phyloP scores from a whole-genome alignment of 2,888 invertebrate genomes.

The Clitarchus hookeri region DNA sequence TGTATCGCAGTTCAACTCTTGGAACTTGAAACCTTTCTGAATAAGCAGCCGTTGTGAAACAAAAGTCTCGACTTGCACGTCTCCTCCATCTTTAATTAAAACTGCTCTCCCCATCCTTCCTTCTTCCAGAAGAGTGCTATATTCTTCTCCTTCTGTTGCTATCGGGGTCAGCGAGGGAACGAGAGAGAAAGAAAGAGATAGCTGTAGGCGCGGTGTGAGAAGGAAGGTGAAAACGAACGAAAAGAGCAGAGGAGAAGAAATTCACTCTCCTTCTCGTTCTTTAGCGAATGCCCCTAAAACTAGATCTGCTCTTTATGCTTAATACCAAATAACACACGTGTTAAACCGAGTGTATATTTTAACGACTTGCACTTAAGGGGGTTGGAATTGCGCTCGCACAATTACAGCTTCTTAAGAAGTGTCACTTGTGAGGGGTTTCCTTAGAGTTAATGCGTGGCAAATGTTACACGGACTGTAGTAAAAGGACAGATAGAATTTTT shows the following conservation, averaged over 20 bases:
- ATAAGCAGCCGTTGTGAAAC: neutral
- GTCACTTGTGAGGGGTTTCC: neutral
- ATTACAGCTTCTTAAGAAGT: neutral
- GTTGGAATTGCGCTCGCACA: neutral
- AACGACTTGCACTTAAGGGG: neutral
- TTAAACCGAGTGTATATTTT: neutral
- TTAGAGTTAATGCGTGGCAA: neutral
- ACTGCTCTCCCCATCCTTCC: neutral
- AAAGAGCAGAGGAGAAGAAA: neutral
- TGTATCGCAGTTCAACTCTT: neutral
- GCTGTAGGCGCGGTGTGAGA: neutral
- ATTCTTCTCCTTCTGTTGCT: neutral
- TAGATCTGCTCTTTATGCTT: neutral
- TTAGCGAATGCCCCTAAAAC: neutral
- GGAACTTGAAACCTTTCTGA: neutral
- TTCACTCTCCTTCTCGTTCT: neutral
- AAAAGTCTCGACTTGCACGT: neutral
- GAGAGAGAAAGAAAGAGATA: neutral
- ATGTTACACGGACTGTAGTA: neutral
- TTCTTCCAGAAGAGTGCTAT: neutral
- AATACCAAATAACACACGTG: conserved; percentile 10
- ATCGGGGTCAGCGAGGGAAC: neutral
- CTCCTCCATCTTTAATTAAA: conserved; percentile 14
- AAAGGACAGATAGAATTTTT: neutral
- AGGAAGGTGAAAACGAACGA: neutral